Percentiles rank a stretch among this genome's conserved stretches.
Evolutionary conservation across 2,888 invertebrate species (phyloP).

Genomic region (Morpho achilles): DNA sequence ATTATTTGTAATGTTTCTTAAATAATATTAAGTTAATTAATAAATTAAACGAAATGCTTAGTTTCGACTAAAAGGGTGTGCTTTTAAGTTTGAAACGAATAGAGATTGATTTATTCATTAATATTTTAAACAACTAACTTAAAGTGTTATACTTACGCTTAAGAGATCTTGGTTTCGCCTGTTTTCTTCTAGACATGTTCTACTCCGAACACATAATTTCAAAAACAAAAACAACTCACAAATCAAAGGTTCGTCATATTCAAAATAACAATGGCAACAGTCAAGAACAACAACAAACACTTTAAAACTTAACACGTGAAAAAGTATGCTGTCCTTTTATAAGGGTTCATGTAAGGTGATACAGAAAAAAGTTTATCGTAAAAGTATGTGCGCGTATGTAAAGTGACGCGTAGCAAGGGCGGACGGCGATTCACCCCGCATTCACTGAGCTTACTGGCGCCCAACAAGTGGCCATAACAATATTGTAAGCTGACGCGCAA

Average conservation of each 20-base stretch:
- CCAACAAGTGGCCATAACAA: conserved; percentile 77
- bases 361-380: conserved; percentile 53
- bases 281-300: conserved; percentile 6
- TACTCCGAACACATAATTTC: conserved; percentile 27
- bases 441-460: conserved; percentile 69
- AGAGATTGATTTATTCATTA: too few species aligned
- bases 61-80: too few species aligned
- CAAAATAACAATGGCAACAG: conserved; percentile 11
- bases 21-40: too few species aligned
- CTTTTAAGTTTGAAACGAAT: too few species aligned
- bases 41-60: too few species aligned
- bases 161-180: conserved; percentile 84
- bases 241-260: conserved; percentile 1
- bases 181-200: conserved; percentile 84
- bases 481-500: conserved; percentile 68
- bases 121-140: too few species aligned
- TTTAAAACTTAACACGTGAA: conserved; percentile 5
- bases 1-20: too few species aligned
- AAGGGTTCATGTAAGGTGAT: background rate
- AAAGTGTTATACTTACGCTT: conserved; percentile 80
- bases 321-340: conserved; percentile 11
- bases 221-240: conserved; percentile 11
- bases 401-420: conserved; percentile 43
- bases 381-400: conserved; percentile 34
- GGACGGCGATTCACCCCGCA: conserved; percentile 64